These are phyloP conservation scores for Cydia amplana DNA, from an alignment of 1,140 invertebrate species.

Conservation along the genomic window DNA sequence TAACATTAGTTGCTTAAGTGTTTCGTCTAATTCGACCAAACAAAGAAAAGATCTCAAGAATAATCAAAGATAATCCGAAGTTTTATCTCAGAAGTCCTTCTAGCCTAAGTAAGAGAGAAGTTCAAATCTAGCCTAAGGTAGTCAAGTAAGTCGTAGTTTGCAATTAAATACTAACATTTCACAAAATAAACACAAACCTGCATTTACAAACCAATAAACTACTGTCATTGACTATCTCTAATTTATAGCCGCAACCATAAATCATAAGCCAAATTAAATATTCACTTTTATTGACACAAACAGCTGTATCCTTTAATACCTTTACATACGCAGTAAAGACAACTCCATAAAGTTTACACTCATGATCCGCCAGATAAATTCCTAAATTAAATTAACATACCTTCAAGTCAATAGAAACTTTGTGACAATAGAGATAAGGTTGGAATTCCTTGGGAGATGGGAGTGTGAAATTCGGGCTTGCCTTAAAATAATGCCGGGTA, in stretches of 20 bases:
- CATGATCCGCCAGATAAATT: constrained; percentile 72
- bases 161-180: background rate
- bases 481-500: constrained; percentile 65
- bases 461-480: constrained; percentile 45
- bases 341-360: constrained; percentile 69
- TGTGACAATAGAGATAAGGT: constrained; percentile 25
- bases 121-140: background rate
- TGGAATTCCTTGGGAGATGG: constrained; percentile 37
- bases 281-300: constrained; percentile 18
- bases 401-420: constrained; percentile 38
- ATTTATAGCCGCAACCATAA: background rate
- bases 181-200: background rate
- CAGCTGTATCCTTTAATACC: constrained; percentile 17
- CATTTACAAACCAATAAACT: background rate
- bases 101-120: too few relatives aligned
- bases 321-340: constrained; percentile 28
- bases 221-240: background rate
- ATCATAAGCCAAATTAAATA: constrained; percentile 22
- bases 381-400: constrained; percentile 65
- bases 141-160: background rate
- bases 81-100: background rate
- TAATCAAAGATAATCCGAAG: background rate
- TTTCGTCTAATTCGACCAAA: too few relatives aligned
- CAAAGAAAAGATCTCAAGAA: background rate
- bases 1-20: too few relatives aligned